Percentiles rank a stretch among this genome's conserved stretches.
Conservation (phyloP, 2,888 invertebrate genomes). For the Adela reaumurella region DNA sequence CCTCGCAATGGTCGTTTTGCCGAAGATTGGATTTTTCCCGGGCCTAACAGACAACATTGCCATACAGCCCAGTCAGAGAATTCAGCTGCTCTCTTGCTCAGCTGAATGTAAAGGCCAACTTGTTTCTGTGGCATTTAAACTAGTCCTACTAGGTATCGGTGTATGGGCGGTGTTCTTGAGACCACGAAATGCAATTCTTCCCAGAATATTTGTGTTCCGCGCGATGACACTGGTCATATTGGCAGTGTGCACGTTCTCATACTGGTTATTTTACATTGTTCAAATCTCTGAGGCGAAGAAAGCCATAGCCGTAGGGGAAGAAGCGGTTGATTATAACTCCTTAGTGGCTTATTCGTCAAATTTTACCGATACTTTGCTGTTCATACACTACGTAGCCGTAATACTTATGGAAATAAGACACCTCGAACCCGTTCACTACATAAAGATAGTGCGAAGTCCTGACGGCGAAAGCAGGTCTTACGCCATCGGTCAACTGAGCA, state of each 20-base stretch:
- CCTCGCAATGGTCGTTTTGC: conserved; percentile 90
- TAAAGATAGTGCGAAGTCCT: conserved; percentile 90
- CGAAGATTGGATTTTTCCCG: conserved; percentile 83
- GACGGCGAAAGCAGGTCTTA: conserved; percentile 91
- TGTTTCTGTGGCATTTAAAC: conserved; percentile 86
- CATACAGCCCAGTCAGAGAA: conserved; percentile 64
- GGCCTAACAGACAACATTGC: conserved; percentile 67
- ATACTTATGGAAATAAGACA: conserved; percentile 92
- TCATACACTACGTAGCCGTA: conserved; percentile 92
- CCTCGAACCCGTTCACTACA: conserved; percentile 83
- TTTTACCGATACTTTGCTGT: conserved; percentile 88
- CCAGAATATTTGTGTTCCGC: conserved; percentile 86
- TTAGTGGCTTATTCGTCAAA: conserved; percentile 91
- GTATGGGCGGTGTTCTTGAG: conserved; percentile 91
- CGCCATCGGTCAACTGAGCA: conserved; percentile 85
- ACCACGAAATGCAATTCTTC: conserved; percentile 80
- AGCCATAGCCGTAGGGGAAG: conserved; percentile 74
- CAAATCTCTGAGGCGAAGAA: conserved; percentile 80
- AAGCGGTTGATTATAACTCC: conserved; percentile 79
- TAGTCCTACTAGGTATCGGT: conserved; percentile 83
- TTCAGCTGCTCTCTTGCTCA: conserved; percentile 75
- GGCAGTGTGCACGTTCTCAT: conserved; percentile 89
- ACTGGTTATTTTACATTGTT: conserved; percentile 97
- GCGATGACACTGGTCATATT: conserved; percentile 85
- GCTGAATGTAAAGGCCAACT: conserved; percentile 93